phyloP scores from a whole-genome alignment of 2,113 vertebrate genomes.

The Lamprotornis superbus region DNA sequence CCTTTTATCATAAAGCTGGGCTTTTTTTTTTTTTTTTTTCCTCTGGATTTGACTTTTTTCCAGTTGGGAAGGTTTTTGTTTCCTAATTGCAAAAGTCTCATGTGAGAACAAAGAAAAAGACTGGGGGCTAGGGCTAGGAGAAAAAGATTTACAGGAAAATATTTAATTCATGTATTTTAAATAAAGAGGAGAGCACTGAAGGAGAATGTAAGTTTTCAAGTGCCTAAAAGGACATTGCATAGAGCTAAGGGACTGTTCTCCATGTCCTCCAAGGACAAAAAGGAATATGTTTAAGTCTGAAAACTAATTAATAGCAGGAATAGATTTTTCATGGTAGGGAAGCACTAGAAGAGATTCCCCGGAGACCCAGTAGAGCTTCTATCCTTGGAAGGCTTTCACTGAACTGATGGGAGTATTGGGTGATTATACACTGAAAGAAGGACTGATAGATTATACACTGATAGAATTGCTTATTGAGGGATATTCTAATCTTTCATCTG shows the following conservation, averaged over 20 bases:
- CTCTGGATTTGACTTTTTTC: background rate
- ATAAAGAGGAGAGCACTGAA: background rate
- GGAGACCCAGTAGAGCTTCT: background rate
- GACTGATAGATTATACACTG: background rate
- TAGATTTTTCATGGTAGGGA: background rate
- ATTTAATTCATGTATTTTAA: background rate
- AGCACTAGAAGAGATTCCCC: background rate
- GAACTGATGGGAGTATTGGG: background rate
- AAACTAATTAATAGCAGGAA: background rate
- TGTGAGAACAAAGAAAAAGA: background rate
- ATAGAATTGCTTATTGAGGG: background rate
- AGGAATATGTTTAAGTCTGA: background rate
- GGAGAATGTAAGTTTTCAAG: background rate
- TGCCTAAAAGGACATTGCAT: background rate
- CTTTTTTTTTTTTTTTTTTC: background rate
- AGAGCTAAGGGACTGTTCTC: background rate
- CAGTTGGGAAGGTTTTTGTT: background rate
- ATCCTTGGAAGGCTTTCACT: background rate
- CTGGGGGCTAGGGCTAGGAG: background rate
- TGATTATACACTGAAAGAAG: background rate
- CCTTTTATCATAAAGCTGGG: background rate
- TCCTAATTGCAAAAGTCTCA: background rate
- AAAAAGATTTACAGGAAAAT: background rate
- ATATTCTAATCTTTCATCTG: background rate
- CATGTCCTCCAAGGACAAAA: background rate